phyloP scores from a whole-genome alignment of 2,113 vertebrate species.

The Dipodomys stephensi region DNA sequence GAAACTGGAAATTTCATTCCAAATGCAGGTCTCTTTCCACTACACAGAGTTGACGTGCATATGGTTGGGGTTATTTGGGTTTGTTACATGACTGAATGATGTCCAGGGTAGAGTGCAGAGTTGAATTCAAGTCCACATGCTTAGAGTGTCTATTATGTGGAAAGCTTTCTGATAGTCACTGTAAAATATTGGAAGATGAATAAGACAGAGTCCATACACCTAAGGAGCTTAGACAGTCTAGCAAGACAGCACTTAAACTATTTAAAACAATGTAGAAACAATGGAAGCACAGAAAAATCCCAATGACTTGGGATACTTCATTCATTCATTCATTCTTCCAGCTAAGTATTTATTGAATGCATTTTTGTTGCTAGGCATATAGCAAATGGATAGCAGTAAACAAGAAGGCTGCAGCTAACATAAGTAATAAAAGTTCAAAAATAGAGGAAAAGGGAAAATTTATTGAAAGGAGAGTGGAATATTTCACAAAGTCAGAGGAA shows the following conservation, averaged over 20 bases:
- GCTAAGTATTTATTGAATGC: background rate
- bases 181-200: background rate
- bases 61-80: background rate
- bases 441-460: background rate
- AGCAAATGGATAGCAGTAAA: conserved; percentile 1
- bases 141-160: background rate
- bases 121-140: background rate
- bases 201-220: background rate
- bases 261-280: conserved; percentile 3
- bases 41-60: background rate
- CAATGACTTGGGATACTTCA: background rate
- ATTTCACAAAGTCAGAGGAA: background rate
- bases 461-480: background rate
- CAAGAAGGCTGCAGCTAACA: background rate
- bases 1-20: background rate
- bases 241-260: background rate
- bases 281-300: background rate
- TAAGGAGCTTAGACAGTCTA: background rate
- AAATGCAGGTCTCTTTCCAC: background rate
- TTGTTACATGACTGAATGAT: background rate
- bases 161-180: background rate
- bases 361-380: background rate
- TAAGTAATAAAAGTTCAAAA: background rate
- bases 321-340: background rate
- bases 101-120: background rate